These are phyloP conservation scores for Falco cherrug DNA, from an alignment of 2,797 vertebrate genomes.

Conservation along the genomic window DNA sequence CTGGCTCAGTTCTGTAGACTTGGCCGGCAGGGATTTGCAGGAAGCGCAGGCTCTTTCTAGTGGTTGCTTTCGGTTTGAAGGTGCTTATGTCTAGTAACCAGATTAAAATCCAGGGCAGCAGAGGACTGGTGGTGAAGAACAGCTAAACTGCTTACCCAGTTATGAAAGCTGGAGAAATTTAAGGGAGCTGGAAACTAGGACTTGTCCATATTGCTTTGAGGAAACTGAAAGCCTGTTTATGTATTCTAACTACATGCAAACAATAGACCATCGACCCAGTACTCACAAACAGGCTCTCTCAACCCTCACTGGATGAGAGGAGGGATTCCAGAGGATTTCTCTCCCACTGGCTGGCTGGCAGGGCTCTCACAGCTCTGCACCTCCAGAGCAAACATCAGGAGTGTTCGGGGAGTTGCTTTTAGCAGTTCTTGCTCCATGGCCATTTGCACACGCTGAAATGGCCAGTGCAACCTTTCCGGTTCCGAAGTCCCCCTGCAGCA, in stretches of 20 bases:
- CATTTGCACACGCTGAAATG: neutral
- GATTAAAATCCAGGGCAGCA: neutral
- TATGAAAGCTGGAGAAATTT: neutral
- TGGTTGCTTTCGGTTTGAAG: neutral
- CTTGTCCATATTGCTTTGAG: neutral
- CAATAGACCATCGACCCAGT: neutral
- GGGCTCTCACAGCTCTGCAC: neutral
- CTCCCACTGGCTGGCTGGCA: rapidly evolving
- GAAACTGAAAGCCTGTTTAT: neutral
- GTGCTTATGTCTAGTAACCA: neutral
- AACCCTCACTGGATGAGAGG: neutral
- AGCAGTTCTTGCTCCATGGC: neutral
- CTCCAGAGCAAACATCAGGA: neutral
- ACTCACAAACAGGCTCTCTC: neutral
- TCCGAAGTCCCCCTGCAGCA: constrained; percentile 36
- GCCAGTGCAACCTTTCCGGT: neutral
- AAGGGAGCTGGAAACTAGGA: neutral
- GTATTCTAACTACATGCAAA: neutral
- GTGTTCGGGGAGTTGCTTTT: neutral
- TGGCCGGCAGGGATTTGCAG: neutral
- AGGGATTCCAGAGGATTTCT: constrained; percentile 6
- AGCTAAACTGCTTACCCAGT: neutral
- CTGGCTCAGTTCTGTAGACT: neutral
- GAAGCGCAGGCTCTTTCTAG: neutral
- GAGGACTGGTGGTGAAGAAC: neutral